A percentile compares a stretch with the other conserved stretches of the same genome.
Evolutionary conservation across 2,797 vertebrate species (phyloP).

Genomic region (Gouania willdenowi): DNA sequence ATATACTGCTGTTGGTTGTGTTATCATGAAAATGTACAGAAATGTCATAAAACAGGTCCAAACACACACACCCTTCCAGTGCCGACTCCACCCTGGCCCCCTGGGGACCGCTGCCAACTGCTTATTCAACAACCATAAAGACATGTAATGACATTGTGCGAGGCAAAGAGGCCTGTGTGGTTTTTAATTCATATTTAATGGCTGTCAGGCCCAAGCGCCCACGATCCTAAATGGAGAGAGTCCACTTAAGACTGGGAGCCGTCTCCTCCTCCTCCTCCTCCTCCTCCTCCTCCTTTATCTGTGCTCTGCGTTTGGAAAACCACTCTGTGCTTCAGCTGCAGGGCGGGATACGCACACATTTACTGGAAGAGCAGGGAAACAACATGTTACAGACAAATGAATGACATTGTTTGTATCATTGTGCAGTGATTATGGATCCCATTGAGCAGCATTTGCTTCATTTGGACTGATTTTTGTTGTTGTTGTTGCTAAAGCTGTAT

Average conservation of each 20-base stretch:
- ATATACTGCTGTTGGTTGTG: no score
- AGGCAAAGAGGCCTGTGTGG: constrained; percentile 84
- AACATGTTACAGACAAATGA: no score
- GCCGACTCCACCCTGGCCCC: constrained; percentile 51
- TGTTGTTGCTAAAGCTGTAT: no score
- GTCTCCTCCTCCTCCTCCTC: constrained; percentile 42
- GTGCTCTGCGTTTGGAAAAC: constrained; percentile 16
- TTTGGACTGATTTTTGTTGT: no score
- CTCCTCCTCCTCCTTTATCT: constrained; percentile 14
- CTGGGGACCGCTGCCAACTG: constrained; percentile 77
- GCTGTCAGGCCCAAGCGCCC: constrained; percentile 78
- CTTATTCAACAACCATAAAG: constrained; percentile 85
- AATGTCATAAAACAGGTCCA: no score
- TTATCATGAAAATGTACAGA: no score
- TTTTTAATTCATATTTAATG: constrained; percentile 87
- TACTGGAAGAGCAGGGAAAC: no score
- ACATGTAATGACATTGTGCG: constrained; percentile 82
- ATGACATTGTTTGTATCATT: no score
- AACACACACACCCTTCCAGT: constrained; percentile 40
- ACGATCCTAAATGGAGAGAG: constrained; percentile 75
- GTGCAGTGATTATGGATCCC: no score
- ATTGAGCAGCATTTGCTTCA: no score
- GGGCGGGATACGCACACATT: no score
- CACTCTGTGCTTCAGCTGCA: no score
- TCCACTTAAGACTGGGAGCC: constrained; percentile 68